Evolutionary conservation across 2,888 invertebrate species (phyloP).

Genomic region (Camponotus fellah): DNA sequence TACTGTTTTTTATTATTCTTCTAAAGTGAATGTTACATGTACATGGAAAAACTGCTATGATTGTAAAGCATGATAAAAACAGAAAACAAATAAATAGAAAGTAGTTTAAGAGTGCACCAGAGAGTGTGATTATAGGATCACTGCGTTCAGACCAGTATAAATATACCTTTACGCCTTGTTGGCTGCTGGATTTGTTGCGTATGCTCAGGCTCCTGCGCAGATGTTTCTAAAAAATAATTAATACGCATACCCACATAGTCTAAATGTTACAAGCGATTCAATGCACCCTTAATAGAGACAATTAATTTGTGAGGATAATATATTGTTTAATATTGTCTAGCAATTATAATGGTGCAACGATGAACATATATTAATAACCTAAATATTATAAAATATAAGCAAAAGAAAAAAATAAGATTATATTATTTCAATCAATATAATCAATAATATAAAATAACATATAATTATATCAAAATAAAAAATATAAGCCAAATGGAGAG

Average conservation of each 20-base stretch:
- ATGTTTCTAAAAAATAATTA: constrained; percentile 87
- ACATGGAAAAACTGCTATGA: constrained; percentile 19
- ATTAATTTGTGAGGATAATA: constrained; percentile 20
- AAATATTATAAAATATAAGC: constrained; percentile 14
- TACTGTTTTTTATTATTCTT: constrained; percentile 14
- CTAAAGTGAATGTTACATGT: constrained; percentile 2
- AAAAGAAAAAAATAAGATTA: constrained; percentile 19
- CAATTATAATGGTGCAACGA: constrained; percentile 10
- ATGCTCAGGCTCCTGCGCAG: constrained; percentile 87
- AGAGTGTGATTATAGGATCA: constrained; percentile 69
- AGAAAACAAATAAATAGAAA: constrained; percentile 70
- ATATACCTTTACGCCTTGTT: constrained; percentile 88
- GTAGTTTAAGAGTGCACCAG: constrained; percentile 72
- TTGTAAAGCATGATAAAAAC: constrained; percentile 55
- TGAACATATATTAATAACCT: background rate
- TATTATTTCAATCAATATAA: constrained; percentile 9
- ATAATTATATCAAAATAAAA: constrained; percentile 39
- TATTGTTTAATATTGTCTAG: background rate
- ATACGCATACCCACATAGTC: constrained; percentile 76
- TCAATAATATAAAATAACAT: constrained; percentile 11
- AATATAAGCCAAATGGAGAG: background rate
- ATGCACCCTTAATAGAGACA: constrained; percentile 58
- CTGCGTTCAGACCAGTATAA: constrained; percentile 72
- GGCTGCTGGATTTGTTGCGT: constrained; percentile 87
- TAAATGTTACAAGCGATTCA: constrained; percentile 62